Conservation (phyloP, 2,113 vertebrate species). For the Epinephelus moara region DNA sequence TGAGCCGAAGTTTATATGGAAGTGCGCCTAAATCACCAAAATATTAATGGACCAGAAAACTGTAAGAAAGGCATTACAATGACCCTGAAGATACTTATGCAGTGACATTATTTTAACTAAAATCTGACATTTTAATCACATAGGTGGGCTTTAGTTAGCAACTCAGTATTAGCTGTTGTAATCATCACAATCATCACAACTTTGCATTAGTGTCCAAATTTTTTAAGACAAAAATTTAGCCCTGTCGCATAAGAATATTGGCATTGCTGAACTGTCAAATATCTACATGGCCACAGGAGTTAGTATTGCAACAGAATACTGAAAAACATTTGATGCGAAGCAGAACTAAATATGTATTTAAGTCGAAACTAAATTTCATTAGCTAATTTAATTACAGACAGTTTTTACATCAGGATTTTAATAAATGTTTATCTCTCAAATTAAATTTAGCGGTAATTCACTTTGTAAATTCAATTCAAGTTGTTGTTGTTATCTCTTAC, state of each 20-base stretch:
- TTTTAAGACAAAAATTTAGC: background rate
- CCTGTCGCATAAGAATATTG: background rate
- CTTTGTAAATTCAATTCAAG: conserved; percentile 25
- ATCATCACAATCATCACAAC: background rate
- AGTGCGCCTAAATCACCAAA: conserved; percentile 31
- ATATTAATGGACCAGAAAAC: conserved; percentile 12
- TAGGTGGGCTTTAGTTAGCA: background rate
- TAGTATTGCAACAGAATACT: background rate
- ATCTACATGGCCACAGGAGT: background rate
- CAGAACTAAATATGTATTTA: background rate
- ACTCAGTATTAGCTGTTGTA: background rate
- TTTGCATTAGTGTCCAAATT: background rate
- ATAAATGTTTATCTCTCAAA: conserved; percentile 26
- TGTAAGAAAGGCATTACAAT: background rate
- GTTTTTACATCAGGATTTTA: background rate
- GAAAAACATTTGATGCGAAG: background rate
- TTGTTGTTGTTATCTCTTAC: conserved; percentile 27
- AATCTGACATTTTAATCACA: background rate
- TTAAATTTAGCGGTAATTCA: background rate
- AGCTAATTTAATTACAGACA: background rate
- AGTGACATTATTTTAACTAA: background rate
- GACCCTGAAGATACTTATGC: background rate
- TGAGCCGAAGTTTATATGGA: conserved; percentile 16
- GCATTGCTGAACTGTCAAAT: background rate
- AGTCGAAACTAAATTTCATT: background rate